phyloP scores from a whole-genome alignment of 64 coral and sea anemone genomes.

The Dendronephthya gigantea region DNA sequence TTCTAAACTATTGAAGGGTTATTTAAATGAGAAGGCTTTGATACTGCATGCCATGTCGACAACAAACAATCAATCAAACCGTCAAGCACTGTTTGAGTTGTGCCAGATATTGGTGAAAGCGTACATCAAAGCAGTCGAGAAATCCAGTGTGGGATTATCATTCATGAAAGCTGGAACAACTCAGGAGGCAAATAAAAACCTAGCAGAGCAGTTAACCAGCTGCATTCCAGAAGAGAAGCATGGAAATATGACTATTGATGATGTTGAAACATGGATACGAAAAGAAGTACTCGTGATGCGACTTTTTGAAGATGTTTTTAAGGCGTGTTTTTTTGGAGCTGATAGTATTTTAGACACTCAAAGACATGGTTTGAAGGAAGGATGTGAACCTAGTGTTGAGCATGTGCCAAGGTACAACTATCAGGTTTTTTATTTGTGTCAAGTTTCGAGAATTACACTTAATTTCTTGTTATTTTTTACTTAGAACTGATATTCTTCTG shows the following conservation, averaged over 20 bases:
- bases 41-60: background rate
- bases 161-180: conserved; percentile 42
- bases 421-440: too few species aligned
- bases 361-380: conserved; percentile 71
- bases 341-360: conserved; percentile 54
- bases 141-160: conserved; percentile 41
- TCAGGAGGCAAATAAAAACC: conserved; percentile 40
- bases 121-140: conserved; percentile 57
- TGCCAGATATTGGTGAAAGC: conserved; percentile 45
- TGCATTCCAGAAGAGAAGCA: conserved; percentile 45
- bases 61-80: background rate
- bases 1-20: background rate
- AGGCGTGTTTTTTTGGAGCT: conserved; percentile 53
- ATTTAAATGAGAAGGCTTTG: background rate
- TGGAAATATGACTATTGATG: conserved; percentile 44
- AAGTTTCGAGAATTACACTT: background rate
- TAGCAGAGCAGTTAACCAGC: conserved; percentile 53
- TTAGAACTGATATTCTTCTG: conserved; percentile 67
- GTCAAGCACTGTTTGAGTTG: background rate
- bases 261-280: conserved; percentile 53
- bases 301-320: conserved; percentile 61
- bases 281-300: conserved; percentile 54
- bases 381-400: conserved; percentile 68
- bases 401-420: conserved; percentile 78
- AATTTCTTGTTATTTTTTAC: background rate